These are phyloP conservation scores for Pocillopora verrucosa DNA, from an alignment of 64 coral and sea anemone genomes.

Conservation along the genomic window DNA sequence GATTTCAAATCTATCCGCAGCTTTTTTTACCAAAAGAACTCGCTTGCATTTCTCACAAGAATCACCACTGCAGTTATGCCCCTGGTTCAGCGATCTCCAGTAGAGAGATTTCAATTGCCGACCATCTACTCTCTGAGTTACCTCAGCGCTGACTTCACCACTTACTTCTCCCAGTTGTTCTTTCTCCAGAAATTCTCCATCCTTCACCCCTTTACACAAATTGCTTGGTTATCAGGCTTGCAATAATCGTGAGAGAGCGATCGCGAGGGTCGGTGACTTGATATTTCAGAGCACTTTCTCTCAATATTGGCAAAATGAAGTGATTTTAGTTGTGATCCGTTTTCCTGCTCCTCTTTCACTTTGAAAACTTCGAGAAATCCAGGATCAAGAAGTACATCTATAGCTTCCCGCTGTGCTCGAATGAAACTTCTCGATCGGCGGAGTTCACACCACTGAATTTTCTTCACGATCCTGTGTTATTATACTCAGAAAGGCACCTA, in stretches of 20 bases:
- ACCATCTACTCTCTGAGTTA: not conserved
- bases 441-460: not conserved
- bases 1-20: not conserved
- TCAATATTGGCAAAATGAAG: slow-evolving; percentile 6
- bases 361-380: not conserved
- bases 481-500: not conserved
- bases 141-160: not conserved
- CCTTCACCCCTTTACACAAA: slow-evolving; percentile 29
- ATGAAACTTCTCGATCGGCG: not conserved
- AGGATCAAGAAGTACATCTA: slow-evolving; percentile 26
- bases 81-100: slow-evolving; percentile 5
- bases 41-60: slow-evolving; percentile 24
- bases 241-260: not conserved
- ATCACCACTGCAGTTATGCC: slow-evolving; percentile 7
- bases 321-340: not conserved
- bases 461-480: not conserved
- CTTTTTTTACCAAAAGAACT: not conserved
- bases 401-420: not conserved
- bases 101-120: slow-evolving; percentile 25
- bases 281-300: slow-evolving; percentile 5
- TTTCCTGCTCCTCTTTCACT: not conserved
- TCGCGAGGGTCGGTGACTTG: not conserved
- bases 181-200: not conserved
- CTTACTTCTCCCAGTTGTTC: too few species aligned
- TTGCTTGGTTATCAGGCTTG: not conserved